Base-by-base conservation (phyloP, 35 echinoderm and acorn worm species). In the Ophioderma brevispina region DNA sequence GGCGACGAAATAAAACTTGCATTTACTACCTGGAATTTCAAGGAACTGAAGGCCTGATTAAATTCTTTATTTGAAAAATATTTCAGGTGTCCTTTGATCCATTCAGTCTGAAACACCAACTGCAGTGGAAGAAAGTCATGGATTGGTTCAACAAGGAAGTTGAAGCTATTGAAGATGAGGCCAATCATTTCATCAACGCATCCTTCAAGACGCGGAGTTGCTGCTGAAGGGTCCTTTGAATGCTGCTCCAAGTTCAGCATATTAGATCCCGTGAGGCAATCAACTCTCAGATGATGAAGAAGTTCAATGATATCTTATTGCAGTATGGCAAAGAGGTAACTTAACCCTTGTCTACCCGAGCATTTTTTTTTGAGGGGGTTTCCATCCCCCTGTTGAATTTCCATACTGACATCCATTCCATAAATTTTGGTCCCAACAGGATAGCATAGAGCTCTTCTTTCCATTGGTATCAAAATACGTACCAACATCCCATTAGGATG, bases 271-370 rank as follows among this genome's bases (percentile, higher is more conserved):
- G 97, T 21, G 97, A 99, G 63, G 97, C 97, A 13, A 99, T 99
- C 88, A 99, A n/a, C 37, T 90, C 93, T 0, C 97, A 99, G 85
- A 99, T 99, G 97, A 99, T 99, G 97, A 99, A 95, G 91, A 99
- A 99, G 63, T 99, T 99, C 80, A 99, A 99, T 78, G 97, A 99
- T 84, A 99, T 99, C 43, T 86, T 99, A 39, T 40, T 99, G 25
- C 97, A 99, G 85, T 99, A 99, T 88, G 97, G 97, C 37, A 99
- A 99, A 86, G 97, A 99, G 97, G 97, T 98, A 84, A n/a, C n/a
- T n/a, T n/a, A n/a, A n/a, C n/a, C n/a, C n/a, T n/a, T n/a, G n/a
- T n/a, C n/a, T n/a, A n/a, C n/a, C n/a, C n/a, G n/a, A n/a, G n/a
- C n/a, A n/a, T n/a, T n/a, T n/a, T n/a, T n/a, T n/a, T n/a, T n/a